Evolutionary conservation across 2,888 invertebrate species (phyloP), one percentile per base, ranked within the genome.

Genomic region (Bhutanitis thaidina): DNA sequence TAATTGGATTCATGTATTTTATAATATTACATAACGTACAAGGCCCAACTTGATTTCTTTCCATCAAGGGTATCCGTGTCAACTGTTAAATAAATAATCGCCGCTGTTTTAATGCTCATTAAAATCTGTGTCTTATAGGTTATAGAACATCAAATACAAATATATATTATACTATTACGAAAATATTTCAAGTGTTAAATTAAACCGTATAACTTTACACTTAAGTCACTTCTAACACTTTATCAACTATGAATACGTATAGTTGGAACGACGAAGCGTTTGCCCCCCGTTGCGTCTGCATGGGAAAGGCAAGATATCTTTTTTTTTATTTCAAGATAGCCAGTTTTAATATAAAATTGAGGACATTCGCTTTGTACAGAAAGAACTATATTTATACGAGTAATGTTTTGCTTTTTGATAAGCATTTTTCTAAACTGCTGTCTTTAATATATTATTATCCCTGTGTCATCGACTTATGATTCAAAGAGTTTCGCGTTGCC

Each of bases 251-350:
- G 10, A 10, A 27, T 8, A 37, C 1, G 16, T 36, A 15, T 29
- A 20, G 5, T 25, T 37, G 34, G 38, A 14, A 41, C 14, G 27
- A 12, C 43, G 40, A 43, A 41, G 49, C 45, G 52, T 53, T 39
- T 43, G 47, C 61, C 60, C 55, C 62, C 62, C 49, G 59, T 50
- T n/a, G 62, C 7, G 61, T 48, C 20, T 38, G 53, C 43, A 53
- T 43, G 43, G 47, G 46, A 47, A 46, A 52, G 46, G 41, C 46
- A 20, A 41, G 51, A 10, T 27, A 30, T 27, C 34, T 45, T 45
- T 45, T 49, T 40, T 46, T 35, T 14, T 29, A 38, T 45, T 36
- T 45, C 40, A 29, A 44, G 40, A 45, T 34, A 25, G 38, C 37
- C 27, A 45, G 46, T 48, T 40, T 40, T 20, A 38, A 15, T 10